Conservation (phyloP, 2,888 invertebrate species). For the Ectropis crepuscularia region DNA sequence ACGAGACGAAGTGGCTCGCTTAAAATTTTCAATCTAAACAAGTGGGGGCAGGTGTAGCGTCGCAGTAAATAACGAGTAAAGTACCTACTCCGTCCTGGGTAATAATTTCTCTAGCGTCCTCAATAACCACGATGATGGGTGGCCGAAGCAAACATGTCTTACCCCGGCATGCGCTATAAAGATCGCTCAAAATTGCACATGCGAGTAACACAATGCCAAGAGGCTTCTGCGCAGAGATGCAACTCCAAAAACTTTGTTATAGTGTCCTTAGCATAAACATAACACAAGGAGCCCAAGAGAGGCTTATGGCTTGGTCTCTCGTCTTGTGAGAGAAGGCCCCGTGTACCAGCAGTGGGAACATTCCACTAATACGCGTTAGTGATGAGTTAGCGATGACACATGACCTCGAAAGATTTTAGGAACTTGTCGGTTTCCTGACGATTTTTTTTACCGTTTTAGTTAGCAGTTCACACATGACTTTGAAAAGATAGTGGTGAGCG, state of each 20-base stretch:
- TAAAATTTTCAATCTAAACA: slow-evolving; percentile 33
- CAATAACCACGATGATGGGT: slow-evolving; percentile 29
- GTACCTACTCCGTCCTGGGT: slow-evolving; percentile 19
- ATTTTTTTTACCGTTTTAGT: no score
- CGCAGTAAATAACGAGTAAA: slow-evolving; percentile 28
- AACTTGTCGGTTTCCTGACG: no score
- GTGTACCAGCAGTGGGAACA: no score
- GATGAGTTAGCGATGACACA: no score
- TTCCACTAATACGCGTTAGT: no score
- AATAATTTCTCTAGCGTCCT: slow-evolving; percentile 26
- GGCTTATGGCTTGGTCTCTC: no score
- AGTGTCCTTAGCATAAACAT: neutral
- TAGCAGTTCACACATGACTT: no score
- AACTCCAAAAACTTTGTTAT: neutral
- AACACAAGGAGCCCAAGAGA: no score
- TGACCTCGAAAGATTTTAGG: no score
- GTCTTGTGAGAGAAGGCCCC: no score
- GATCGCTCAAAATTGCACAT: slow-evolving; percentile 60
- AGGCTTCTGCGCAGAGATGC: neutral
- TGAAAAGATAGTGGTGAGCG: no score
- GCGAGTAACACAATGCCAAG: neutral
- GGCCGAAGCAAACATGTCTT: slow-evolving; percentile 26
- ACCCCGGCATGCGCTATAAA: slow-evolving; percentile 48
- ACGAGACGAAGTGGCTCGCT: slow-evolving; percentile 22
- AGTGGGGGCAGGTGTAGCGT: slow-evolving; percentile 30